Base-by-base conservation (phyloP, 2,113 vertebrate genomes). In the Clinocottus analis region DNA sequence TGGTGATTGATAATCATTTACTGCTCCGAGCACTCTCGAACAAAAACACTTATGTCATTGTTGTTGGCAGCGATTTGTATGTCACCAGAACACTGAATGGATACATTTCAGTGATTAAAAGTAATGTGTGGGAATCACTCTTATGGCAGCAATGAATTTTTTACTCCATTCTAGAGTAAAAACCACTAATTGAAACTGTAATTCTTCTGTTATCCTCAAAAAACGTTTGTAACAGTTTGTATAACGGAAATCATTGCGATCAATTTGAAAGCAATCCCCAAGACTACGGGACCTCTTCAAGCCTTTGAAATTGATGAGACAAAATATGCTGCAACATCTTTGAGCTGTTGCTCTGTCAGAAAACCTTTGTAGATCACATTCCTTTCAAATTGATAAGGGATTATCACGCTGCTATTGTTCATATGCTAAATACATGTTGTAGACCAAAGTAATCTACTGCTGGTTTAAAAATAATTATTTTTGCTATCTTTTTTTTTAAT, bases 1-100 rank as follows among this genome's bases (percentile, higher is more conserved):
- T 27, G 3, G 11, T 60, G 17, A 35, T 63, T 64, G 35, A 29
- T 68, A 79, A 29, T 29, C 1, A 61, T 77, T 68, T 64, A 66
- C 35, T 31, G 33, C 58, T 53, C 43, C 69, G 25, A 16, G 7
- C 5, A 21, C 37, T 60, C n/a, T 83, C 23, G 13, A 60, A 59
- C 21, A 12, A 51, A 74, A 74, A 68, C 12, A 64, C 5, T 12
- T 53, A 53, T 60, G 27, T 75, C 41, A 49, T 14, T 35, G 33
- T 39, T n/a, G 23, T 25, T 7, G 37, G 53, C n/a, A 29, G 6
- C 3, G 17, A 51, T 53, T 71, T 71, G 25, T 25, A 61, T 59
- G 5, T 58, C 41, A 58, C 76, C 21, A n/a, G n/a, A 53, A 53
- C 55, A 29, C 5, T 37, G 12, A 60, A 27, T 12, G 12, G 17